These are phyloP conservation scores for Salminus brasiliensis DNA, from an alignment of 2,113 vertebrate species.

Conservation along the genomic window DNA sequence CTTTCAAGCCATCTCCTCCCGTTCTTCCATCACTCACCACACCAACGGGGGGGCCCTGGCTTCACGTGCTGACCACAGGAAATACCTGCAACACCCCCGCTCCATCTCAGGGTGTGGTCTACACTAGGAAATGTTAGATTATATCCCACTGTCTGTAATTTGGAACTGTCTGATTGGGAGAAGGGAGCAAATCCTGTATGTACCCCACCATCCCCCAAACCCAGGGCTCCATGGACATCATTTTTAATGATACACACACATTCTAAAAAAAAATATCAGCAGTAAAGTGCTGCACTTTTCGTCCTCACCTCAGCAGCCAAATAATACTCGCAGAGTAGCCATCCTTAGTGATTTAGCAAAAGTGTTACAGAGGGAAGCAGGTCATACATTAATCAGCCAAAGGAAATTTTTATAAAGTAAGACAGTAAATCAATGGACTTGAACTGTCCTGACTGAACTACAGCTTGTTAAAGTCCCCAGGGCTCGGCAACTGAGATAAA, in stretches of 20 bases:
- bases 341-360: conserved; percentile 30
- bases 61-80: too few species aligned
- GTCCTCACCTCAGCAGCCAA: neutral
- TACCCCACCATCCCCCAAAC: too few species aligned
- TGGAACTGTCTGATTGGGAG: too few species aligned
- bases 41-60: too few species aligned
- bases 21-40: too few species aligned
- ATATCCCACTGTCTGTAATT: too few species aligned
- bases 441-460: conserved; percentile 27
- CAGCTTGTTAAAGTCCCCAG: conserved; percentile 28
- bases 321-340: conserved; percentile 24
- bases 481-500: neutral
- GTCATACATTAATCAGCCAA: conserved; percentile 37
- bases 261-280: conserved; percentile 21
- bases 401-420: conserved; percentile 35
- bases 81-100: too few species aligned
- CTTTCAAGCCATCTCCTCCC: too few species aligned
- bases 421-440: conserved; percentile 54
- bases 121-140: too few species aligned
- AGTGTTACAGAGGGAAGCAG: conserved; percentile 27
- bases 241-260: neutral
- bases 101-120: too few species aligned
- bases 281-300: conserved; percentile 5
- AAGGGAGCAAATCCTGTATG: too few species aligned
- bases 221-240: too few species aligned